A percentile compares a stretch with the other conserved stretches of the same genome.
These are phyloP conservation scores for Hylomyscus alleni DNA, from an alignment of 2,797 vertebrate species.

Conservation along the genomic window DNA sequence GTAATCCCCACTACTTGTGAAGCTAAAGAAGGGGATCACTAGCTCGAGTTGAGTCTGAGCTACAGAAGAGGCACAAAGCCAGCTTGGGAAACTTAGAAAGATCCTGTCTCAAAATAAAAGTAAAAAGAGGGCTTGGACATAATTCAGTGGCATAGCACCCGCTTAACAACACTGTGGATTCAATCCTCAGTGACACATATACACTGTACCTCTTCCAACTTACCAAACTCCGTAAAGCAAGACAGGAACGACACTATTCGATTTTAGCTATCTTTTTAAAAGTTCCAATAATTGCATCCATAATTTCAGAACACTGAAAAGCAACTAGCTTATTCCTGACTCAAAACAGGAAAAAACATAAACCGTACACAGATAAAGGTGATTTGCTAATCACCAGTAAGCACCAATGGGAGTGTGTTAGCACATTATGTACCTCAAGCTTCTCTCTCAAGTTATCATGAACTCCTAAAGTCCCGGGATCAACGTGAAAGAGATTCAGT, in stretches of 20 bases:
- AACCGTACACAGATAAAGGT: background rate
- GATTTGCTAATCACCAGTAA: background rate
- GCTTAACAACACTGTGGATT: background rate
- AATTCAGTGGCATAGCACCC: background rate
- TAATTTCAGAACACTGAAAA: constrained; percentile 56
- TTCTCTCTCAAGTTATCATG: background rate
- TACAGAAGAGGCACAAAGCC: background rate
- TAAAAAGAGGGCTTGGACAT: background rate
- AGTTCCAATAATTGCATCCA: background rate
- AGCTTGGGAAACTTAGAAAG: background rate
- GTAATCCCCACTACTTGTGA: background rate
- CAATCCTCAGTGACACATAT: background rate
- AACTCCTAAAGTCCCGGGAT: constrained; percentile 1
- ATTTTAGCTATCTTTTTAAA: background rate
- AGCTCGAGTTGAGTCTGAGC: background rate
- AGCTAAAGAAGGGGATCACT: background rate
- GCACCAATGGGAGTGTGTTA: background rate
- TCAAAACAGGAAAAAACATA: constrained; percentile 36
- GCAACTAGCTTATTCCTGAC: constrained; percentile 16
- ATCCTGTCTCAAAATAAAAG: background rate
- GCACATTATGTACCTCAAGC: background rate
- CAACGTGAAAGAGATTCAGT: background rate
- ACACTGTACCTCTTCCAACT: background rate
- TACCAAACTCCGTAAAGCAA: background rate
- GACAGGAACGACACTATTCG: background rate